Conservation (phyloP, 2,888 invertebrate genomes). For the Sesia bembeciformis region DNA sequence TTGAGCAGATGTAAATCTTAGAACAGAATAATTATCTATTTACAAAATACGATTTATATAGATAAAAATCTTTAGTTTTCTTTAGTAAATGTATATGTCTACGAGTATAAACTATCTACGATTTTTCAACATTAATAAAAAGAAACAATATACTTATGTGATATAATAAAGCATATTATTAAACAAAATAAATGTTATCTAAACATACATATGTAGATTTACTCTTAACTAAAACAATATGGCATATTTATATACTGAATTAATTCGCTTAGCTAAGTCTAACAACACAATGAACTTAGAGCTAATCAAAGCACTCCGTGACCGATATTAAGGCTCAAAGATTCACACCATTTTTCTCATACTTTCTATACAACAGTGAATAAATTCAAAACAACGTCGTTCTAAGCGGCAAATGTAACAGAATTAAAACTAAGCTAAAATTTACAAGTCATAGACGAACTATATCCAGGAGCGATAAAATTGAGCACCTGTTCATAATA, state of each 20-base stretch:
- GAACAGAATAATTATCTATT: constrained; percentile 67
- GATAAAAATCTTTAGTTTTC: constrained; percentile 46
- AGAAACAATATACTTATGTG: constrained; percentile 20
- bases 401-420: constrained; percentile 60
- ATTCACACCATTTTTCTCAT: constrained; percentile 23
- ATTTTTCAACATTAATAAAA: constrained; percentile 37
- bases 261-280: constrained; percentile 38
- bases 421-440: constrained; percentile 50
- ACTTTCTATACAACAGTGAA: constrained; percentile 62
- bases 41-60: constrained; percentile 61
- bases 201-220: background rate
- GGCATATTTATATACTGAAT: constrained; percentile 33
- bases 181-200: constrained; percentile 3
- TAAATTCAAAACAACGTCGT: constrained; percentile 54
- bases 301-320: constrained; percentile 28
- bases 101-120: constrained; percentile 38
- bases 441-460: constrained; percentile 41
- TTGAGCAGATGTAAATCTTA: constrained; percentile 71
- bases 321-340: constrained; percentile 55
- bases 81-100: constrained; percentile 51
- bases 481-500: too few species aligned
- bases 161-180: constrained; percentile 23
- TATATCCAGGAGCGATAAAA: constrained; percentile 7
- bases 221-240: constrained; percentile 23
- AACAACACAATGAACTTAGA: constrained; percentile 57